Base-by-base conservation (phyloP, 2,797 vertebrate genomes). In the Silurus lanzhouensis region DNA sequence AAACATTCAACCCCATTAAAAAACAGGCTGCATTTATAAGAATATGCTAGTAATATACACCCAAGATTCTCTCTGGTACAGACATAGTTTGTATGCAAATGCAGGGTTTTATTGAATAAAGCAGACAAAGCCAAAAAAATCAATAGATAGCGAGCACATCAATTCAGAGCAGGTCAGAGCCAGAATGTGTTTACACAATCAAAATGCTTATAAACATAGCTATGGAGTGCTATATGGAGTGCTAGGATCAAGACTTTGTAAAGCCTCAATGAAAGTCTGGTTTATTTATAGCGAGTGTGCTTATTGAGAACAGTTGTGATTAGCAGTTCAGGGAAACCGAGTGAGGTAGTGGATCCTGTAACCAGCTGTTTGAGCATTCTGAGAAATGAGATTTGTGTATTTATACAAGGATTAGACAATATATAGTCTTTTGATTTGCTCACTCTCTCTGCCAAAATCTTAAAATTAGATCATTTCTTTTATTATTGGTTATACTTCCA, bases 301-400 rank as follows among this genome's bases (percentile, higher is more conserved):
- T 74, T 74, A n/a, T 52, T 25, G 46, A 22, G 46, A 74, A 74
- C 46, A 74, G 22, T 25, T 74, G 46, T 74, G 72, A 55, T 55
- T 74, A 55, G 46, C n/a, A 55, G 48, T 74, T 74, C 48, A 3
- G 72, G 48, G 72, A 55, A 75, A 2, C 25, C 15, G n/a, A 75
- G 48, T 27, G 72, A 75, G 74, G 74, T 57, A 19, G 74, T 19
- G 15, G 7, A 57, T 27, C 14, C 72, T 75, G 25, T 76, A 72
- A 72, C 20, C 44, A 72, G 44, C 44, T 72, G 70, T 48, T 72
- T 48, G 72, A 75, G 72, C 72, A 25, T 75, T 75, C 46, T 52
- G 13, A n/a, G n/a, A 27, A 76, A 57, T 57, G 1, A 52, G 70
- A 1, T 22, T 15, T 75, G 38, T 72, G 70, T 38, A 38, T 72